Conservation (phyloP, 2,113 vertebrate species). For the Eidolon helvum region DNA sequence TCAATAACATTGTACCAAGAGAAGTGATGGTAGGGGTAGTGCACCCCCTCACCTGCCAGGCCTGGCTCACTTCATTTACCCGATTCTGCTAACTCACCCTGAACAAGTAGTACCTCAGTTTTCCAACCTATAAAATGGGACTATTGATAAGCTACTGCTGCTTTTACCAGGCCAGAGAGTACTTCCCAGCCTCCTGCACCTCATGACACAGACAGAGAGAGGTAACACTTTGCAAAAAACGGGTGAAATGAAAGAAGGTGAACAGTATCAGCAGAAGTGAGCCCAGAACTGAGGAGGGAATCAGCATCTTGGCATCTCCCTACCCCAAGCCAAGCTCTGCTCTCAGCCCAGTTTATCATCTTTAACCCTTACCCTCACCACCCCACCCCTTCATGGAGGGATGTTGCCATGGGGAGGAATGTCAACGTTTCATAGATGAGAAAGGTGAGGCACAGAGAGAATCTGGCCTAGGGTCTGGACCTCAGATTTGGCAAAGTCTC, state of each 20-base stretch:
- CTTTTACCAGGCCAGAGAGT: neutral
- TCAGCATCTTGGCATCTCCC: neutral
- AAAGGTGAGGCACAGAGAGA: neutral
- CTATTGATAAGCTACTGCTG: neutral
- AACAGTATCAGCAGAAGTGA: neutral
- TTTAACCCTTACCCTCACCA: neutral
- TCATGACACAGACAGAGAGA: accelerated
- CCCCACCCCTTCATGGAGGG: neutral
- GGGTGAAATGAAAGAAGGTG: neutral
- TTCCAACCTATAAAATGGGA: neutral
- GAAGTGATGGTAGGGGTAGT: neutral
- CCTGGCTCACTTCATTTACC: too few species aligned
- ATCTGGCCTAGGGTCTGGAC: neutral
- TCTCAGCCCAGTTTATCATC: neutral
- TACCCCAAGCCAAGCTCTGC: neutral
- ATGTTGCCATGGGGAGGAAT: neutral
- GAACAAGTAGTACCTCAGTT: neutral
- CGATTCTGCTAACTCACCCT: neutral
- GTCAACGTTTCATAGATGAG: neutral
- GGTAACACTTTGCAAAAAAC: neutral
- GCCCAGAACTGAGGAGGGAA: neutral
- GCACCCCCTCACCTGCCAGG: accelerated
- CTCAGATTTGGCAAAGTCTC: neutral
- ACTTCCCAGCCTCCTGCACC: neutral
- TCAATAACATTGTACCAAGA: neutral